Base-by-base conservation (phyloP, 2,888 invertebrate species). In the Synergus gifuensis region DNA sequence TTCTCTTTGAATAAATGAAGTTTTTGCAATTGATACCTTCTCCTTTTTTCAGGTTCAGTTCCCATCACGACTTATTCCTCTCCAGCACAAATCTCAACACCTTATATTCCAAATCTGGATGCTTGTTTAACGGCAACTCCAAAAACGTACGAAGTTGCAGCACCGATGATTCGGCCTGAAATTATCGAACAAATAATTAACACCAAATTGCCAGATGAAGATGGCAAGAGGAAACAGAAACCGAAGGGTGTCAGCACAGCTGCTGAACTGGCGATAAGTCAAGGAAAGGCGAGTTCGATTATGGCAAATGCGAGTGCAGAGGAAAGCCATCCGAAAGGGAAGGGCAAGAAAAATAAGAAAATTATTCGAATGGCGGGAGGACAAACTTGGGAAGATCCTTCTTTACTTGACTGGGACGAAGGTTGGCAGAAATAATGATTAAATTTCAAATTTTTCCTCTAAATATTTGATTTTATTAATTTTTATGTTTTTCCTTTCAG, bases 361-460 rank as follows among this genome's bases (percentile, higher is more conserved):
- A 95, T 97, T 81, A 95, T 99, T 76, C 94, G 99, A 44, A 97
- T 96, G 85, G 99, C 98, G 0, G 99, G 98, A 4, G 98, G 98
- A 0, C 96, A 96, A 86, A 96, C 96, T 0, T 99, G 99, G 99
- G 99, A 99, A 92, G 99, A 99, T 93, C 94, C 95, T 36, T 97
- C 98, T 0, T 93, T 99, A 77, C 93, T 96, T 22, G 99, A 99
- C 90, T 99, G 99, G 99, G 96, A 98, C n/a, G 97, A 98, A 86
- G 95, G 95, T 95, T 80, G 42, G 83, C 67, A 54, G 66, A 62
- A 46, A 22, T 67, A 67, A 18, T 22, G 7, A 22, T 12, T 62
- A 7, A 7, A 7, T n/a, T 49, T 16, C 1, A 49, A 5, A 16
- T 49, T 4, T 49, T 0, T 44, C 44, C 8, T 44, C 11, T 9